Evolutionary conservation across 1,140 invertebrate species (phyloP), one percentile per base, ranked within the genome.

Genomic region (Lepidostoma basale): DNA sequence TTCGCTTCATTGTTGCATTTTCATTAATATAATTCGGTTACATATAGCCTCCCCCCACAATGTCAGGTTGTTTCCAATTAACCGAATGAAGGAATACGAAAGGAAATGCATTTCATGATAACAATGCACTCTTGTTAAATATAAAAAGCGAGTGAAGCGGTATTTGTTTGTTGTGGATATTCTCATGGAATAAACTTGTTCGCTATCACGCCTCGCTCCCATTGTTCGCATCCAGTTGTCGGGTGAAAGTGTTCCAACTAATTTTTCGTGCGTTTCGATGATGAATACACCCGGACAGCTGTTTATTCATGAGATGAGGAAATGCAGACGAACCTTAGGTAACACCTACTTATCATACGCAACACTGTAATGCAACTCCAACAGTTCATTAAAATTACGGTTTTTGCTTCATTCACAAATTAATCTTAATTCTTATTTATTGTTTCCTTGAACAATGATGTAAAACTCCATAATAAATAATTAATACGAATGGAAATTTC

Each of bases 211-310:
- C 12, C 18, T 22, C 16, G 52, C 23, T 56, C 52, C 30, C 28
- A 56, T 56, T 56, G 30, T 56, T 56, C 9, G 36, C 52, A 20
- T 56, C 18, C 16, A 30, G 16, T 3, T 39, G 9, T 10, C 36
- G 12, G 36, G 52, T 39, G 52, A 56, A 56, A 56, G 52, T 39
- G 30, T 9, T 14, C 26, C 14, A 12, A 56, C n/a, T n/a, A n/a
- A n/a, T n/a, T 20, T 56, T 56, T 56, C 52, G 30, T 56, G 30
- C 52, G 52, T 56, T 56, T 56, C 28, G 52, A 16, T 33, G 28
- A 23, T 49, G n/a, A 49, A 49, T 36, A 49, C 25, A n/a, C 22
- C 18, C 22, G 10, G 14, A 47, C n/a, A 22, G 12, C 12, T 6
- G 22, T 22, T 49, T 49, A 49, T 49, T 18, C 45, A 23, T 23